These are phyloP conservation scores for Microcebus jonahi DNA, from an alignment of 2,113 vertebrate genomes.

Conservation along the genomic window DNA sequence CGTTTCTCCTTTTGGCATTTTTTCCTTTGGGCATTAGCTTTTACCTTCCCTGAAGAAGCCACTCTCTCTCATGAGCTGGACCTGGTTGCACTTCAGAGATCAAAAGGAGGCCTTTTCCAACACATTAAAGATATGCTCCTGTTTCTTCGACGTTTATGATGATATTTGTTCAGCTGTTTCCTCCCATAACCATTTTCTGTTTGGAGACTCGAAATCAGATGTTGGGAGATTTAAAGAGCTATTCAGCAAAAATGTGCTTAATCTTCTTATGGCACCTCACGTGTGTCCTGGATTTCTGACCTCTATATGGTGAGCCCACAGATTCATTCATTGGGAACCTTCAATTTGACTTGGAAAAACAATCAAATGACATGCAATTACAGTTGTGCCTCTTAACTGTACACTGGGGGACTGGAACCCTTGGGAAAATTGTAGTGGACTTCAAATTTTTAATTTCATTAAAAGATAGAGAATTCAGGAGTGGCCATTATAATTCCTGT, in stretches of 20 bases:
- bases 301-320: neutral
- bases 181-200: conserved; percentile 45
- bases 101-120: conserved; percentile 31
- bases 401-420: neutral
- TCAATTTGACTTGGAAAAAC: neutral
- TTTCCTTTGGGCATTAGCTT: neutral
- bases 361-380: neutral
- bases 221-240: neutral
- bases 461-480: neutral
- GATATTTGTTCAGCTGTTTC: conserved; percentile 60
- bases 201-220: conserved; percentile 43
- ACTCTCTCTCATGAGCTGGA: neutral
- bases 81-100: neutral
- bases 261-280: neutral
- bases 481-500: neutral
- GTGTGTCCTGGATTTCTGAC: neutral
- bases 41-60: neutral
- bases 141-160: neutral
- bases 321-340: neutral
- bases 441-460: neutral
- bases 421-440: neutral
- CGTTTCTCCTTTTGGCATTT: too few species aligned
- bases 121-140: neutral
- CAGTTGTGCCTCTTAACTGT: neutral
- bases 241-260: neutral